Evolutionary conservation across 2,888 invertebrate genomes (phyloP).

Genomic region (Anthophora plumipes): DNA sequence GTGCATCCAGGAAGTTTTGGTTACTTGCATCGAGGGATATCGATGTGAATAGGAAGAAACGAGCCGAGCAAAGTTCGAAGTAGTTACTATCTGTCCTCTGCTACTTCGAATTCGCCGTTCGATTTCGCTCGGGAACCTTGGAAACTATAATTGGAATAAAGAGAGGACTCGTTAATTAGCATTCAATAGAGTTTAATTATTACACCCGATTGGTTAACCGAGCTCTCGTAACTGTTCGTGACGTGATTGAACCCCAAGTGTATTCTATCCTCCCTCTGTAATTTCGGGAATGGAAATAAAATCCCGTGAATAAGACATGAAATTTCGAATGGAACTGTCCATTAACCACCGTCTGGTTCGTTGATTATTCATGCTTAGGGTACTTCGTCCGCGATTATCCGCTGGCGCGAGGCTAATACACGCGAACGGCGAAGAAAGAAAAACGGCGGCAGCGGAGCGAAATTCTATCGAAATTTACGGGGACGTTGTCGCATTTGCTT

Average conservation of each 20-base stretch:
- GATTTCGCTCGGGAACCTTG: not conserved
- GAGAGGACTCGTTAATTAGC: not conserved
- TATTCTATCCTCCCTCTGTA: not conserved
- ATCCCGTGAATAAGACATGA: not conserved
- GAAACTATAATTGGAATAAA: not conserved
- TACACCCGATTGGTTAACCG: not conserved
- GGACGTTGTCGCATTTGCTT: conserved; percentile 54
- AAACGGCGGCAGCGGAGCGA: conserved; percentile 15
- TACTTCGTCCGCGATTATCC: conserved; percentile 12
- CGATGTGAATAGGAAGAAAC: no score
- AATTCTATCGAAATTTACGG: conserved; percentile 57
- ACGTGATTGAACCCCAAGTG: not conserved
- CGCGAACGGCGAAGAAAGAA: conserved; percentile 26
- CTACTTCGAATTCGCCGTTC: not conserved
- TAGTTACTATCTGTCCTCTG: not conserved
- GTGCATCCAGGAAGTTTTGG: no score
- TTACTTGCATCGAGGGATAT: no score
- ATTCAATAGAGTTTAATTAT: not conserved
- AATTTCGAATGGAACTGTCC: conserved; percentile 20
- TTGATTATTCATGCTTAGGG: conserved; percentile 4
- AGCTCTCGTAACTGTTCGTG: not conserved
- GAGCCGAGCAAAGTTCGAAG: no score
- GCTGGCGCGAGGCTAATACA: conserved; percentile 33
- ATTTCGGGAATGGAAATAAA: not conserved
- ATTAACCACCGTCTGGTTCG: conserved; percentile 12